Evolutionary conservation across 2,888 invertebrate species (phyloP).

Genomic region (Machimus atricapillus): DNA sequence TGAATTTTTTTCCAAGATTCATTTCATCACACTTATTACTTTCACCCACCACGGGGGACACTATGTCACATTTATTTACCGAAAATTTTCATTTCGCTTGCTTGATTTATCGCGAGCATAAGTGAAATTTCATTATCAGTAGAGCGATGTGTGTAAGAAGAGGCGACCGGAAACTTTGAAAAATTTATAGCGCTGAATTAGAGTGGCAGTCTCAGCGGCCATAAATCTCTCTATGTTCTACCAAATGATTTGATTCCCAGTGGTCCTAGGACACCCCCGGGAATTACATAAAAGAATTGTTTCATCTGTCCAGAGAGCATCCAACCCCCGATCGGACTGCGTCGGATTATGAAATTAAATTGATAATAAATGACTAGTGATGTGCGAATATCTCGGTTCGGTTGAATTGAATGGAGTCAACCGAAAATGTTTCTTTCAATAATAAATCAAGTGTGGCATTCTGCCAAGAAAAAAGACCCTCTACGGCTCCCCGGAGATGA

Average conservation of each 20-base stretch:
- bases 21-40: background rate
- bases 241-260: background rate
- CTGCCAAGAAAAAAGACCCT: background rate
- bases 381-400: constrained; percentile 26
- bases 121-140: constrained; percentile 30
- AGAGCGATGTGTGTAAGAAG: background rate
- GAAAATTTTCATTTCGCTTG: constrained; percentile 1
- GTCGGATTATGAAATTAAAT: constrained; percentile 10
- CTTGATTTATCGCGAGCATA: constrained; percentile 15
- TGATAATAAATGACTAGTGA: constrained; percentile 1
- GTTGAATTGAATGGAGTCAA: constrained; percentile 27
- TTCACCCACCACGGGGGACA: background rate
- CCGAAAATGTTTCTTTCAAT: constrained; percentile 24
- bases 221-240: background rate
- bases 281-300: constrained; percentile 11
- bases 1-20: background rate
- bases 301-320: background rate
- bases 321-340: background rate
- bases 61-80: background rate
- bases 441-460: constrained; percentile 30
- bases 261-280: background rate
- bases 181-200: constrained; percentile 26
- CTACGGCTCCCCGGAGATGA: background rate
- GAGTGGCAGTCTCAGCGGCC: background rate
- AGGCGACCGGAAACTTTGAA: background rate